Evolutionary conservation across 2,113 vertebrate species (phyloP).

Genomic region (Peromyscus maniculatus): DNA sequence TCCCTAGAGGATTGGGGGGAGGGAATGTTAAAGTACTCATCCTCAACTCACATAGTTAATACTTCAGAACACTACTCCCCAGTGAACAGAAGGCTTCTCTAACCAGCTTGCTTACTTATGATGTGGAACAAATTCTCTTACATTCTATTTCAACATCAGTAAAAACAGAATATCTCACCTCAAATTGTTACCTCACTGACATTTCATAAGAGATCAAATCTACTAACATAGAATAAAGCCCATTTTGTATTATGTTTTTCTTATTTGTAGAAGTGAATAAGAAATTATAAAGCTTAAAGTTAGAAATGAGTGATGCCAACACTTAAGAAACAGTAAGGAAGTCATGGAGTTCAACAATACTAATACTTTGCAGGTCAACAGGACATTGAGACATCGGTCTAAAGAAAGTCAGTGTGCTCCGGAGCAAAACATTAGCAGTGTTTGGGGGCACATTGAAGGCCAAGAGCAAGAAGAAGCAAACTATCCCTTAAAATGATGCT

Average conservation of each 20-base stretch:
- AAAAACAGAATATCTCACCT: background rate
- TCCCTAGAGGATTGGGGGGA: background rate
- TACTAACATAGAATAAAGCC: background rate
- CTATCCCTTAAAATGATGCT: background rate
- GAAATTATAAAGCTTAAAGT: background rate
- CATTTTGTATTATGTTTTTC: background rate
- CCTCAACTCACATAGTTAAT: background rate
- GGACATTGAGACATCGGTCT: background rate
- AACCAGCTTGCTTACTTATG: background rate
- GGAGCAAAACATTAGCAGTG: background rate
- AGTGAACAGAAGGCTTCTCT: background rate
- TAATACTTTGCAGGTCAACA: background rate
- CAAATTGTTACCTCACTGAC: background rate
- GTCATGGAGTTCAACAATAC: background rate
- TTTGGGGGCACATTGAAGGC: background rate
- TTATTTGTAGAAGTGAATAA: constrained; percentile 21
- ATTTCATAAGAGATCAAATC: constrained; percentile 1
- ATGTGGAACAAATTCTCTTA: constrained; percentile 3
- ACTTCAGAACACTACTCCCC: background rate
- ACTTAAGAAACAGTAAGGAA: background rate
- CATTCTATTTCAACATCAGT: background rate
- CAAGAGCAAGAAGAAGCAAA: background rate
- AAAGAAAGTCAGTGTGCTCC: background rate
- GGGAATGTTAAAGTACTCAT: background rate
- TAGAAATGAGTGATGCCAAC: background rate